A percentile compares a stretch with the other conserved stretches of the same genome.
Conservation (phyloP, 2,113 vertebrate genomes). For the Ctenomys sociabilis region DNA sequence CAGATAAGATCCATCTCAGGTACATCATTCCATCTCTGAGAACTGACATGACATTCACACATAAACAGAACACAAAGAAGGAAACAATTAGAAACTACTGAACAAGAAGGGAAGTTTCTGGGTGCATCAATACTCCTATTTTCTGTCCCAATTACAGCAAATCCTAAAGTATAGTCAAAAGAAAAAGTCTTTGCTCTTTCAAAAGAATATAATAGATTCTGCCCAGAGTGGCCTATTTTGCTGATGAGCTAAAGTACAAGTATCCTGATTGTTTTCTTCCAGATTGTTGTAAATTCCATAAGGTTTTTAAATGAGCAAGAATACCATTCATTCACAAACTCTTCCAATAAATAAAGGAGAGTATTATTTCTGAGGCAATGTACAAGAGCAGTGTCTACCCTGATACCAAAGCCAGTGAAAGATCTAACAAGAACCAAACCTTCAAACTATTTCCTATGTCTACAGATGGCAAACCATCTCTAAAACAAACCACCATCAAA, state of each 20-base stretch:
- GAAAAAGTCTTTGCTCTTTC: background rate
- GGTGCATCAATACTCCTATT: background rate
- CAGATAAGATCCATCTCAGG: background rate
- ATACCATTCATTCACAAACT: background rate
- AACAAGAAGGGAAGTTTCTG: background rate
- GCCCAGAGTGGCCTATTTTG: background rate
- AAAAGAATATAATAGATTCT: background rate
- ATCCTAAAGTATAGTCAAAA: background rate
- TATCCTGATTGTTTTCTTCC: background rate
- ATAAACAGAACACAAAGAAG: background rate
- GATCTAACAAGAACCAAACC: background rate
- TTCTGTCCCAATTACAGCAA: background rate
- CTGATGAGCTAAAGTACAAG: background rate
- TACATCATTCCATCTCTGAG: background rate
- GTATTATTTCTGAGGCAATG: background rate
- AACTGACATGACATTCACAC: background rate
- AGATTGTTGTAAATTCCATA: background rate
- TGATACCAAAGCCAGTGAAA: background rate
- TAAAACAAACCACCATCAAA: background rate
- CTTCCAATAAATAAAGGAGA: background rate
- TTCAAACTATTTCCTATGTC: background rate
- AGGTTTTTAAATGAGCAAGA: constrained; percentile 32
- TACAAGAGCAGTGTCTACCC: background rate
- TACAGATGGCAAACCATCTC: background rate
- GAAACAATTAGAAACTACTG: background rate